Base-by-base conservation (phyloP, 1,140 invertebrate genomes). In the Musca domestica region DNA sequence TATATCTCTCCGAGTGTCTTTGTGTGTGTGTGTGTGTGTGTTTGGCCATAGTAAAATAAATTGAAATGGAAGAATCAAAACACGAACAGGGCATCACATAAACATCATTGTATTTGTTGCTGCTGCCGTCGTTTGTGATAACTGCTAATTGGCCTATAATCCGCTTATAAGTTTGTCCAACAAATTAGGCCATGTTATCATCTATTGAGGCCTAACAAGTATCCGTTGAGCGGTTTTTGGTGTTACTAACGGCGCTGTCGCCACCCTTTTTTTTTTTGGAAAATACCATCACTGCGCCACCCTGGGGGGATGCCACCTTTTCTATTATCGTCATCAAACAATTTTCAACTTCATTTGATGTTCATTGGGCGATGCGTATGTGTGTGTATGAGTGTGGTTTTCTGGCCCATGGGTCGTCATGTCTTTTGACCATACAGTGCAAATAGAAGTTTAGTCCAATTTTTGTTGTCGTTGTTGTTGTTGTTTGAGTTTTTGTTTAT, bases 91-190 rank as follows among this genome's bases (percentile, higher is more conserved):
- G 22, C 52, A 51, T 5, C 52, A 56, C 15, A 27, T 51, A 56
- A 56, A 22, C 27, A 23, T 54, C 51, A 14, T 25, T 30, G 20
- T 34, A 61, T 41, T 61, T 61, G 15, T 17, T 17, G 27, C 23
- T 20, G 17, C 12, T 17, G 23, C 19, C 12, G 19, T 34, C 27
- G 41, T 61, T 58, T 61, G 7, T 51, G 17, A 22, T 51, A 41
- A 51, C 56, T 61, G 56, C 20, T 61, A 61, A 61, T 61, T 61
- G 56, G 27, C 56, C 34, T 61, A 41, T 61, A 61, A 61, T 61
- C 56, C 56, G 56, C 56, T 61, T 61, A 61, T 34, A 61, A 61
- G 56, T 61, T 61, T 61, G 56, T 34, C 30, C 56, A 61, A 61
- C 56, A 61, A 61, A 61, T 61, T 61, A 34, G 56, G 56, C n/a